These are phyloP conservation scores for Ptychoptera contaminata DNA, from an alignment of 2,888 invertebrate genomes.

Conservation along the genomic window DNA sequence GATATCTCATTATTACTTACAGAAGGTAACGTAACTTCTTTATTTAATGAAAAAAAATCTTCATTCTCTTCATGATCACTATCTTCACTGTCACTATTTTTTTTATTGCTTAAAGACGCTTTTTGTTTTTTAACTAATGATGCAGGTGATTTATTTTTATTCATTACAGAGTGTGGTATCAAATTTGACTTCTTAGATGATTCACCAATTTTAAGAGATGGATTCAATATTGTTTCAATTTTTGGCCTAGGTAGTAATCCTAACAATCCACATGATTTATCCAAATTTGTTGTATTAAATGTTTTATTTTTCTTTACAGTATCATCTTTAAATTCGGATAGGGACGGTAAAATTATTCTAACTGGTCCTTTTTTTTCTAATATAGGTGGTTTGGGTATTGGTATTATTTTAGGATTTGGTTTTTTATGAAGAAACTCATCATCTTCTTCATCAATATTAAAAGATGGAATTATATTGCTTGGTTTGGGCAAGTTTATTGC, in stretches of 20 bases:
- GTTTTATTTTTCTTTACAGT: slow-evolving; percentile 17
- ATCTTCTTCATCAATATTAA: slow-evolving; percentile 36
- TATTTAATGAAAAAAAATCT: slow-evolving; percentile 29
- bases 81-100: slow-evolving; percentile 34
- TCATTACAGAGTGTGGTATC: slow-evolving; percentile 3
- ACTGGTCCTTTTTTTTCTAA: slow-evolving; percentile 32
- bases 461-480: slow-evolving; percentile 10
- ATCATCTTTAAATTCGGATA: slow-evolving; percentile 35
- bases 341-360: slow-evolving; percentile 51
- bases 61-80: slow-evolving; percentile 27
- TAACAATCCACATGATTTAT: slow-evolving; percentile 36
- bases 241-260: slow-evolving; percentile 54
- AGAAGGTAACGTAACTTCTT: slow-evolving; percentile 32
- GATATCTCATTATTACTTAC: slow-evolving; percentile 32
- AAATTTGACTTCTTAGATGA: slow-evolving; percentile 32
- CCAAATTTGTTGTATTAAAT: slow-evolving; percentile 3
- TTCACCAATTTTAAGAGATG: not conserved
- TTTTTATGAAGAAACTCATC: slow-evolving; percentile 48
- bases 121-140: slow-evolving; percentile 18
- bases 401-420: slow-evolving; percentile 25
- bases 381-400: slow-evolving; percentile 15
- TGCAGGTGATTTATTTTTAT: slow-evolving; percentile 4
- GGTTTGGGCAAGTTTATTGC: slow-evolving; percentile 19
- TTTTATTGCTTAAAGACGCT: slow-evolving; percentile 14
- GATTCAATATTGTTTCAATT: slow-evolving; percentile 21